Conservation (phyloP, 2,113 vertebrate genomes). For the Agelaius tricolor region DNA sequence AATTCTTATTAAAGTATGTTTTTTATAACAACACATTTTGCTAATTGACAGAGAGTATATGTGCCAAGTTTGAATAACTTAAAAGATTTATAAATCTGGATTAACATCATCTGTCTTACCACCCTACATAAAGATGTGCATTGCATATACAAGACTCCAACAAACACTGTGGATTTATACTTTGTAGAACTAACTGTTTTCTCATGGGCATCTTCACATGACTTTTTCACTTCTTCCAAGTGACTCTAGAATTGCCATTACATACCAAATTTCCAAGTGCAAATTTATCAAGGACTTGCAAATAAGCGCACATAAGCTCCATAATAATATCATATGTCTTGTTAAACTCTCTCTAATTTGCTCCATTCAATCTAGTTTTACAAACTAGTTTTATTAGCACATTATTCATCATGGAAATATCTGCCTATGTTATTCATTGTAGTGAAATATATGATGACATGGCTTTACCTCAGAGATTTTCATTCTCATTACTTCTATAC, state of each 20-base stretch:
- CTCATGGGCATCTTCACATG: neutral
- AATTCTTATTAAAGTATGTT: neutral
- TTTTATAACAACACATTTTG: neutral
- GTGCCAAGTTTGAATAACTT: neutral
- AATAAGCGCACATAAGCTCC: neutral
- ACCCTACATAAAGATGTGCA: neutral
- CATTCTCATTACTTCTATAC: neutral
- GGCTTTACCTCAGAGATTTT: neutral
- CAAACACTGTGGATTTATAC: neutral
- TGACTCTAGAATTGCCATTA: neutral
- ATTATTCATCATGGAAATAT: neutral
- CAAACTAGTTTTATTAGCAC: neutral
- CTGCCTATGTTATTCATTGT: neutral
- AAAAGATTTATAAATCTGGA: neutral
- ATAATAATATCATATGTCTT: neutral
- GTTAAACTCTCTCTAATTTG: neutral
- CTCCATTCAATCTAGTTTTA: neutral
- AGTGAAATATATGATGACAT: neutral
- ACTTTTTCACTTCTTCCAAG: neutral
- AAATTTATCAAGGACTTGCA: neutral
- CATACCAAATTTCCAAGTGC: neutral
- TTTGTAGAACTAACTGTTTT: neutral
- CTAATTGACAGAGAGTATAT: neutral
- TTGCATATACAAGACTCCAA: neutral
- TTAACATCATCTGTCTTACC: neutral